Percentiles rank a stretch among this genome's conserved stretches.
Evolutionary conservation across 2,797 vertebrate species (phyloP).

Genomic region (Pseudotriccus pelzelni): DNA sequence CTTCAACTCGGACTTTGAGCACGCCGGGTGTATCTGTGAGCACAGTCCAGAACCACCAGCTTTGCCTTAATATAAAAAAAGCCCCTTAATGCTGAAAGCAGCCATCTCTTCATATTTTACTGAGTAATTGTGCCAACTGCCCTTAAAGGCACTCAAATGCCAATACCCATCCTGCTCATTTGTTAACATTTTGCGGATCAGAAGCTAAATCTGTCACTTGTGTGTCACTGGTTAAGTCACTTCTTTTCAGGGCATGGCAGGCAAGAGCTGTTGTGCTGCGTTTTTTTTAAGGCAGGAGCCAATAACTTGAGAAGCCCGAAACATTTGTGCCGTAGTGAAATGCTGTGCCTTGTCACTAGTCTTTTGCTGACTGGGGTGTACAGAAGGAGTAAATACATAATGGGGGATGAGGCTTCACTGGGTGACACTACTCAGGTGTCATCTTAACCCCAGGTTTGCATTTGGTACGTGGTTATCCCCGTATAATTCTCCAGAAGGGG

Average conservation of each 20-base stretch:
- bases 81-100: conserved; percentile 14
- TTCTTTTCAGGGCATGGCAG: conserved; percentile 14
- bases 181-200: conserved; percentile 60
- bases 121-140: conserved; percentile 51
- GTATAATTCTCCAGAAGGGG: background rate
- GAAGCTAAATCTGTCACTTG: conserved; percentile 50
- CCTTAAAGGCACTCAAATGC: conserved; percentile 52
- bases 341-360: background rate
- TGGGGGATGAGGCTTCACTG: background rate
- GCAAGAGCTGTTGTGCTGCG: background rate
- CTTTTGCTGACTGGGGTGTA: background rate
- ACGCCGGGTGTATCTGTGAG: background rate
- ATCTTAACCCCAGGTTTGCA: background rate
- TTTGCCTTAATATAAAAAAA: background rate
- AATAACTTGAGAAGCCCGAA: background rate
- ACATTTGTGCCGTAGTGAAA: background rate
- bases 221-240: conserved; percentile 42
- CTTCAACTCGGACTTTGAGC: background rate
- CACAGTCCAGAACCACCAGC: background rate
- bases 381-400: background rate
- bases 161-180: conserved; percentile 54
- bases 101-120: conserved; percentile 41
- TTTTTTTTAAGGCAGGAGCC: background rate
- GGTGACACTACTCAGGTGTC: background rate
- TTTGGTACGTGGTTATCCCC: background rate